Evolutionary conservation across 2,797 vertebrate species (phyloP), one percentile per base, ranked within the genome.

Genomic region (Vespertilio murinus): DNA sequence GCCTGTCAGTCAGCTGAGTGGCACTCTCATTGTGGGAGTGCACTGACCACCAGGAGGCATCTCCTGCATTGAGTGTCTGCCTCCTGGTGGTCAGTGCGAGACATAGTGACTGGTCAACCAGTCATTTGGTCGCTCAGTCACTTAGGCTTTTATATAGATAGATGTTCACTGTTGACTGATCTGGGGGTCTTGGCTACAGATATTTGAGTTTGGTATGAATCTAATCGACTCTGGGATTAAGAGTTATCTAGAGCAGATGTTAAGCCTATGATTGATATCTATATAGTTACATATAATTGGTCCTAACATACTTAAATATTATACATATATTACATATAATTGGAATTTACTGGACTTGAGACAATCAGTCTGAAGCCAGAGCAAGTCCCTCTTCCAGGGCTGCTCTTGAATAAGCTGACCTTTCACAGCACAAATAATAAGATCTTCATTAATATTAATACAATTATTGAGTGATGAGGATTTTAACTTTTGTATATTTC

Each of bases 121-220:
- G 52, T 54, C 52, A 54, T 54, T 54, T 54, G 52, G 52, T 54
- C 8, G 20, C 22, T 54, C 22, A 54, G 52, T 54, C 52, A 54
- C 52, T 54, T 54, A 23, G 52, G 22, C 52, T 54, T 54, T 54
- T 54, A 54, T 54, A 54, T 23, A 54, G 22, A 54, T 3, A 45
- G 49, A 40, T 81, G 13, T 73, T 93, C 78, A 47, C 22, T 90
- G 87, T 94, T 88, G 45, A 85, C 30, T 70, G 64, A 33, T 33
- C 2, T 67, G 40, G 42, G 54, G 10, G 17, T 82, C 33, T 80
- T 69, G 74, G 73, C 64, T 81, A 5, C 20, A 73, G 38, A 74
- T 16, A 84, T 85, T 95, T 88, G 69, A 47, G 17, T 67, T 84
- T 77, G 54, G 5, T 73, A 56, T 90, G 49, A 85, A 49, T 91